Evolutionary conservation across 2,113 vertebrate species (phyloP).

Genomic region (Caloenas nicobarica): DNA sequence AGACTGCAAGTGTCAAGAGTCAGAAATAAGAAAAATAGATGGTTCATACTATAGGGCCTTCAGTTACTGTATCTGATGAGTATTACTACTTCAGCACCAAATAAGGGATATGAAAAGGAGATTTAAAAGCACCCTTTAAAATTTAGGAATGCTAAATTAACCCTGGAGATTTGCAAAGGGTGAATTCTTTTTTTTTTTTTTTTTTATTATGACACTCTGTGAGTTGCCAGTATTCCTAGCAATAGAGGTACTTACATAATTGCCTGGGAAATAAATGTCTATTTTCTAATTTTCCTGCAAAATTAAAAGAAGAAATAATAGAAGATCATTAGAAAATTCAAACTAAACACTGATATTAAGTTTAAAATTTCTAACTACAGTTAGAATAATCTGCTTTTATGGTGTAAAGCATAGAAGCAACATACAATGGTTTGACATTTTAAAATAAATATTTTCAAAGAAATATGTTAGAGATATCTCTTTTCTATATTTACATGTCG

Average conservation of each 20-base stretch:
- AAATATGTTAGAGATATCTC: slow-evolving; percentile 53
- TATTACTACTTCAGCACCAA: background rate
- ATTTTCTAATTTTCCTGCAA: slow-evolving; percentile 82
- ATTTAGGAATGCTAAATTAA: slow-evolving; percentile 49
- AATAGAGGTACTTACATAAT: slow-evolving; percentile 56
- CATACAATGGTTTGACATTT: slow-evolving; percentile 72
- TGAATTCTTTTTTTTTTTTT: slow-evolving; percentile 58
- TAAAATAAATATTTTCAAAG: slow-evolving; percentile 71
- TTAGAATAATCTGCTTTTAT: slow-evolving; percentile 64
- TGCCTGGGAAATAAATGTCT: slow-evolving; percentile 58
- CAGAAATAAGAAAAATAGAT: background rate
- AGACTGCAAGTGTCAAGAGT: background rate
- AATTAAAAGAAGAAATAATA: slow-evolving; percentile 92
- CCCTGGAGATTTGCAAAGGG: slow-evolving; percentile 17
- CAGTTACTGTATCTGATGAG: background rate
- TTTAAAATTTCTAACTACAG: slow-evolving; percentile 67
- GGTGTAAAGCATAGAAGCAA: slow-evolving; percentile 46
- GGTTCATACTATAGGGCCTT: background rate
- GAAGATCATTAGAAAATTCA: slow-evolving; percentile 88
- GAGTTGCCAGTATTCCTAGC: slow-evolving; percentile 51
- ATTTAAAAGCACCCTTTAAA: slow-evolving; percentile 16
- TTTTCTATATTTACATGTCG: slow-evolving; percentile 74
- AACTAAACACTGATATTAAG: slow-evolving; percentile 64
- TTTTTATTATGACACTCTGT: slow-evolving; percentile 37
- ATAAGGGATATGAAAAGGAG: background rate